Conservation (phyloP, 37 sponge, comb jelly and placozoan species). For the Dysidea cf. avara region DNA sequence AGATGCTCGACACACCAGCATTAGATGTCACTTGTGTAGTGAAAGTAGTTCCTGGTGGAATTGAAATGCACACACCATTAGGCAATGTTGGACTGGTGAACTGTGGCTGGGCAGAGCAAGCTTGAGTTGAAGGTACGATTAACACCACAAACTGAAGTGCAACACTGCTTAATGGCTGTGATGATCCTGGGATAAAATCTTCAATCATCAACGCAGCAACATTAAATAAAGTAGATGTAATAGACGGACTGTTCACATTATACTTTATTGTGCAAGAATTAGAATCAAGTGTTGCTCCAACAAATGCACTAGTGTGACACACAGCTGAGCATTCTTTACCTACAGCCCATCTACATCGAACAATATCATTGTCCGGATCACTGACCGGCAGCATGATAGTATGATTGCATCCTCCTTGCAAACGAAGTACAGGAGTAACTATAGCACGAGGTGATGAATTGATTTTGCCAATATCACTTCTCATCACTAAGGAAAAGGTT, state of each 20-base stretch:
- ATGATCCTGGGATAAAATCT: conserved; percentile 7
- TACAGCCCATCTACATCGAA: too few species aligned
- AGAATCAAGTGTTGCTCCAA: conserved; percentile 35
- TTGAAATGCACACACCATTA: conserved; percentile 20
- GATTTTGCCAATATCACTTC: conserved; percentile 43
- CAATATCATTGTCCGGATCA: too few species aligned
- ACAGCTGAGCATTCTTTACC: conserved; percentile 39
- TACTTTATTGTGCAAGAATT: conserved; percentile 11
- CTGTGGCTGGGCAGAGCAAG: conserved; percentile 22
- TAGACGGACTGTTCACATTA: conserved; percentile 11
- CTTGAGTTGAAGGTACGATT: neutral
- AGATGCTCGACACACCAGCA: neutral
- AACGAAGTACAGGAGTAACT: conserved; percentile 35
- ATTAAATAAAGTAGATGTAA: neutral
- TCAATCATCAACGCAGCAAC: conserved; percentile 43
- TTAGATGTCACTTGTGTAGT: conserved; percentile 13
- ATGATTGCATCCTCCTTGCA: conserved; percentile 52
- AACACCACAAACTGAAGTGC: conserved; percentile 38
- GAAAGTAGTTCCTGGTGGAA: conserved; percentile 31
- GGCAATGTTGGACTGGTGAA: conserved; percentile 16
- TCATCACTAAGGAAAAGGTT: conserved; percentile 8
- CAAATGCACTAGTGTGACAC: conserved; percentile 38
- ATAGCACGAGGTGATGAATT: conserved; percentile 52
- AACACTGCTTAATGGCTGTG: conserved; percentile 35
- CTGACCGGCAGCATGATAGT: conserved; percentile 33